Percentiles rank a stretch among this genome's conserved stretches.
phyloP scores from a whole-genome alignment of 2,113 vertebrate genomes.

The Takifugu flavidus region DNA sequence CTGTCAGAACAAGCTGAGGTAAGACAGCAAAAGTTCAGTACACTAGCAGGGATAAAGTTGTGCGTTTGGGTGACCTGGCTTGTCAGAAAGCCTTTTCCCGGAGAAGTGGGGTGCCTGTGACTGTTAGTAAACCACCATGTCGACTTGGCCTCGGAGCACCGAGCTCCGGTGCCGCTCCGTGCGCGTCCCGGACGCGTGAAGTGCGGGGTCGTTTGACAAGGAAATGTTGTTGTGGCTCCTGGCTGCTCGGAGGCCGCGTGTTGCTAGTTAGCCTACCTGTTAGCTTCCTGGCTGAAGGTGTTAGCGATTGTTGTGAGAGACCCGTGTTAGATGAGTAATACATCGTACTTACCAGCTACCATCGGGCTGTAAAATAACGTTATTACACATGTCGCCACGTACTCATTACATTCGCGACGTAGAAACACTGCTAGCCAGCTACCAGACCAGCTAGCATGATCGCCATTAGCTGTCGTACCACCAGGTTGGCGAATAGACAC shows the following conservation, averaged over 20 bases:
- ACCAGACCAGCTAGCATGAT: constrained; percentile 23
- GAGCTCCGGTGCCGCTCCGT: constrained; percentile 41
- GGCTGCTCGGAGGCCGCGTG: constrained; percentile 61
- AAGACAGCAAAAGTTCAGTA: constrained; percentile 71
- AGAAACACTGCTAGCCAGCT: constrained; percentile 13
- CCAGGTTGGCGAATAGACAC: constrained; percentile 16
- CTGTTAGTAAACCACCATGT: constrained; percentile 61
- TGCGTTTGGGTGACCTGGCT: constrained; percentile 20
- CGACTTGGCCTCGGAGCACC: constrained; percentile 67
- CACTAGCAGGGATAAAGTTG: constrained; percentile 24
- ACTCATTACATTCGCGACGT: background rate
- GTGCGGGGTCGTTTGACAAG: constrained; percentile 23
- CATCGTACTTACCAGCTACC: too few relatives aligned
- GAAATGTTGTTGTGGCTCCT: constrained; percentile 42
- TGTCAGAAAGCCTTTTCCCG: constrained; percentile 18
- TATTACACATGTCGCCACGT: background rate
- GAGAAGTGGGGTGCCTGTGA: constrained; percentile 13
- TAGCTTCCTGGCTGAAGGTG: constrained; percentile 42
- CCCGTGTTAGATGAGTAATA: too few relatives aligned
- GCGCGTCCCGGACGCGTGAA: constrained; percentile 14
- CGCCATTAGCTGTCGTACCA: constrained; percentile 11
- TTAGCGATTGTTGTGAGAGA: background rate
- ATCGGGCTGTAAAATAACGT: too few relatives aligned
- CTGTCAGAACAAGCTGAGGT: constrained; percentile 81
- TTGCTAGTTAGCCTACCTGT: constrained; percentile 43